Percentiles rank a stretch among this genome's conserved stretches.
These are phyloP conservation scores for Leucoptera coffeella DNA, from an alignment of 2,888 invertebrate species.

Conservation along the genomic window DNA sequence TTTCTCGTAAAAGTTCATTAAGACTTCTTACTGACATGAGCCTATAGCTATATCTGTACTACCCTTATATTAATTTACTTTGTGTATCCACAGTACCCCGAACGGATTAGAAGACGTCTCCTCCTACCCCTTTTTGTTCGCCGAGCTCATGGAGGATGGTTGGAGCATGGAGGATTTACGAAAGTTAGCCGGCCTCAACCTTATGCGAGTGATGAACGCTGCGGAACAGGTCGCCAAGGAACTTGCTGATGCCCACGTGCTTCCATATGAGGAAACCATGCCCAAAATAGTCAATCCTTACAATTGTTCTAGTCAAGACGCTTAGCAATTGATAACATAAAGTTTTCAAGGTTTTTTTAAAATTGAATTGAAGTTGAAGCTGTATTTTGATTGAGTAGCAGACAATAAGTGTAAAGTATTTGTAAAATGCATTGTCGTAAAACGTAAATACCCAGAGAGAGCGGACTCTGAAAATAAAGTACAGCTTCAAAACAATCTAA, in stretches of 20 bases:
- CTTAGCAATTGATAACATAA: conserved; percentile 13
- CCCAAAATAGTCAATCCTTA: conserved; percentile 52
- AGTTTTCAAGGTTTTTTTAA: neutral
- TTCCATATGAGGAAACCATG: conserved; percentile 67
- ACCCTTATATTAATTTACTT: too few relatives aligned
- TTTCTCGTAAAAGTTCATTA: too few relatives aligned
- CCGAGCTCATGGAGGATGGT: conserved; percentile 70
- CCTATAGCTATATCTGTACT: too few relatives aligned
- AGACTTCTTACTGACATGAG: too few relatives aligned
- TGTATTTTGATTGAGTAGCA: neutral
- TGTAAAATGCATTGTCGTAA: neutral
- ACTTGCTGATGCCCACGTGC: conserved; percentile 61
- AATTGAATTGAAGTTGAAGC: neutral
- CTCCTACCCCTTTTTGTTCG: conserved; percentile 71
- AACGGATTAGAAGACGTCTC: conserved; percentile 77
- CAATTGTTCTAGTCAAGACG: conserved; percentile 61
- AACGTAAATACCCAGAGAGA: neutral
- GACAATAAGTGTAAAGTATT: neutral
- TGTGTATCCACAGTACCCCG: conserved; percentile 57
- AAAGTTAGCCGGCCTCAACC: conserved; percentile 71
- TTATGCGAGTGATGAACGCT: conserved; percentile 63
- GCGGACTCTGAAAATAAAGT: neutral
- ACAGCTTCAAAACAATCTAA: neutral
- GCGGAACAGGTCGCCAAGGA: conserved; percentile 71
- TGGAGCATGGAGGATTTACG: conserved; percentile 75